Conservation (phyloP, 2,797 vertebrate species). For the Lagocephalus sceleratus region DNA sequence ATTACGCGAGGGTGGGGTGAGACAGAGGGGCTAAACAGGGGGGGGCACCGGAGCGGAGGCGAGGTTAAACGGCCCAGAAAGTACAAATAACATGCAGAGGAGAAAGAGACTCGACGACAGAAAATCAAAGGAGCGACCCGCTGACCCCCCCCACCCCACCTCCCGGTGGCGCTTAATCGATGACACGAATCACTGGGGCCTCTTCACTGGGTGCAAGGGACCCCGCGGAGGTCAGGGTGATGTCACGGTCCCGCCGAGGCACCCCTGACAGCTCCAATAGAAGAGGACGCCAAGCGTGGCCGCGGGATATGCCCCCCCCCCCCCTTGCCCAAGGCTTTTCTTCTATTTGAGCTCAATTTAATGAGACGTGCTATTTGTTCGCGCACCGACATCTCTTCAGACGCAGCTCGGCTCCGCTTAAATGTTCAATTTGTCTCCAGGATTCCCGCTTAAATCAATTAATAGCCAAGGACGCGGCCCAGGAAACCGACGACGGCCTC, state of each 20-base stretch:
- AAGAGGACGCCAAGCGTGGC: constrained; percentile 48
- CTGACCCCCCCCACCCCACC: too few species aligned
- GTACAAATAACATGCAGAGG: neutral
- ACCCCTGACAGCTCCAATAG: constrained; percentile 44
- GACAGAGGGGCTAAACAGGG: too few species aligned
- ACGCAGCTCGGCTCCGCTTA: neutral
- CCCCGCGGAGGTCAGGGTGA: constrained; percentile 45
- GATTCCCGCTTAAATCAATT: constrained; percentile 14
- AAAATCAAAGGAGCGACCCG: constrained; percentile 9
- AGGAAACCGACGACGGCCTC: constrained; percentile 14
- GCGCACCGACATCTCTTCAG: neutral
- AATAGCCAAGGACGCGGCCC: neutral
- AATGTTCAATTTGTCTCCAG: neutral
- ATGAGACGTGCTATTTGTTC: neutral
- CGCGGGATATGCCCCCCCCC: constrained; percentile 4
- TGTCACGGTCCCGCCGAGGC: constrained; percentile 40
- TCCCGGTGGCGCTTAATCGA: neutral
- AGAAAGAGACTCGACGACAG: neutral
- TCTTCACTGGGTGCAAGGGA: constrained; percentile 31
- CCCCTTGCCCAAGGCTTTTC: constrained; percentile 5
- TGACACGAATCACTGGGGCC: constrained; percentile 40
- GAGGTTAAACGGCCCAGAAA: too few species aligned
- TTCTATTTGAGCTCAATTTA: neutral
- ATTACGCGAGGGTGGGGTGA: too few species aligned
- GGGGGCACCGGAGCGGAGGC: too few species aligned